phyloP scores from a whole-genome alignment of 2,113 vertebrate genomes.

The Ochotona curzoniae region DNA sequence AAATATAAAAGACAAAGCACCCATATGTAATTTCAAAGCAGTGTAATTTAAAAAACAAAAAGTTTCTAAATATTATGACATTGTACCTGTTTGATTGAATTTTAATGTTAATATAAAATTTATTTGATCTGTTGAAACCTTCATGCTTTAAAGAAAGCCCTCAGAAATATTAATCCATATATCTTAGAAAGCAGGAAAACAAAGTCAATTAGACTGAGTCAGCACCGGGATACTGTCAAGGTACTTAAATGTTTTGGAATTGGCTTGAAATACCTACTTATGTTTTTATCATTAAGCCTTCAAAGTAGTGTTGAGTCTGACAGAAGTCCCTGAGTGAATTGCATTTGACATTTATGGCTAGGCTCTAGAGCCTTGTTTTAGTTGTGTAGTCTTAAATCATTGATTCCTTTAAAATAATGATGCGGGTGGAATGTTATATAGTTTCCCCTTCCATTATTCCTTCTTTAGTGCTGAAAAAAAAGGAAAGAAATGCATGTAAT shows the following conservation, averaged over 20 bases:
- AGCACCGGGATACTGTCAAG: neutral
- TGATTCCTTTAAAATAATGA: conserved; percentile 26
- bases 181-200: neutral
- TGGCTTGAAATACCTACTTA: conserved; percentile 38
- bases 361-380: conserved; percentile 33
- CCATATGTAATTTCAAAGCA: conserved; percentile 4
- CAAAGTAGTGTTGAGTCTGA: conserved; percentile 38
- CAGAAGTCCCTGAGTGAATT: conserved; percentile 50
- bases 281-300: conserved; percentile 31
- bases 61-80: neutral
- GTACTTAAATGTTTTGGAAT: conserved; percentile 54
- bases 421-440: neutral
- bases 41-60: neutral
- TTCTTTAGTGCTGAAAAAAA: neutral
- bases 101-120: conserved; percentile 35
- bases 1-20: neutral
- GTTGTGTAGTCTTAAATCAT: neutral
- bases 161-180: conserved; percentile 51
- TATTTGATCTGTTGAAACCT: neutral
- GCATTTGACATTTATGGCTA: conserved; percentile 38
- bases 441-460: conserved; percentile 20
- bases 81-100: neutral
- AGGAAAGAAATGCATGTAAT: neutral
- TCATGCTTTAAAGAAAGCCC: conserved; percentile 1
- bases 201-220: neutral